Evolutionary conservation across 1,140 invertebrate species (phyloP), one percentile per base, ranked within the genome.

Genomic region (Brevipalpus yothersi): DNA sequence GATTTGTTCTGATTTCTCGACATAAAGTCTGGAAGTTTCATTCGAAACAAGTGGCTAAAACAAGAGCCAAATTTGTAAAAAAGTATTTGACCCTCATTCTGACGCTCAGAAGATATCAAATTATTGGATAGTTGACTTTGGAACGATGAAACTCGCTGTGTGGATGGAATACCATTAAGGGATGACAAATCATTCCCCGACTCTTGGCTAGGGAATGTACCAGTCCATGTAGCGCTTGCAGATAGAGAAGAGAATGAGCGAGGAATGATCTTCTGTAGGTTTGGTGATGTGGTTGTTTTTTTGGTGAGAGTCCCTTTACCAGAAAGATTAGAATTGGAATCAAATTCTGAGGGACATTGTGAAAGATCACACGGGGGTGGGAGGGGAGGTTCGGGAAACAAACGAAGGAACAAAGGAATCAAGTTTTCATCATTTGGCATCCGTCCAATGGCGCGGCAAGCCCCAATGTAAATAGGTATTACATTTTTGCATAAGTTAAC

Each of bases 51-150:
- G 56, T 60, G 59, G 60, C 66, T 65, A 64, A 94, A 94, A 68
- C 84, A 89, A 0, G 90, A 92, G 19, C 89, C 90, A 67, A 84
- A 87, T 67, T 88, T 87, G 55, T 82, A 80, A 66, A 94, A 94
- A 70, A 90, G 91, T 69, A 89, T 79, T 81, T 0, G 80, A 80
- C 2, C 84, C 79, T 72, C 41, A 43, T 56, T 9, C 45, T 39
- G 41, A 54, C 61, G 21, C 23, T 9, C 15, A 4, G 13, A 39
- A n/a, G 21, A 10, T 7, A 12, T 49, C 12, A 21, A 13, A 10
- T 10, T 40, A n/a, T 2, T 9, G n/a, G 10, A 39, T 10, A 17
- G 49, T 12, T 11, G 41, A 17, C 9, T 21, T 23, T 11, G 42
- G 23, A n/a, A 49, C 5, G 15, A 40, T 15, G 40, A 58, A 11